phyloP scores from a whole-genome alignment of 2,113 vertebrate genomes.

The Loxodonta africana region DNA sequence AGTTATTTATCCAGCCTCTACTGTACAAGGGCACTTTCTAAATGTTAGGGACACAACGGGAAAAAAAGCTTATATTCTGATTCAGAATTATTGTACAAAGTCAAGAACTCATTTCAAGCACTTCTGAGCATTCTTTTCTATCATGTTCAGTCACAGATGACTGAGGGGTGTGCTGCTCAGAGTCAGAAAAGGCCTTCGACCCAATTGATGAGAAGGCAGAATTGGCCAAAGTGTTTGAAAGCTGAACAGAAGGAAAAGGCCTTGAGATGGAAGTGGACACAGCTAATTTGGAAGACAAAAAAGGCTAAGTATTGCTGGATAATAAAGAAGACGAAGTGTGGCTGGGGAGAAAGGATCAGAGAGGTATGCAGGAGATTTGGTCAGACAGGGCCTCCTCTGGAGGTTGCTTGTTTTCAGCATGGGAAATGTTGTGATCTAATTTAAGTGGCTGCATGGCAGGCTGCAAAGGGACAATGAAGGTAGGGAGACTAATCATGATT shows the following conservation, averaged over 20 bases:
- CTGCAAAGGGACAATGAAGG: background rate
- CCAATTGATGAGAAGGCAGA: background rate
- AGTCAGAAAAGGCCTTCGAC: background rate
- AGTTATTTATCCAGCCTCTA: slow-evolving; percentile 7
- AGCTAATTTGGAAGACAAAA: background rate
- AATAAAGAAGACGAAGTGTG: background rate
- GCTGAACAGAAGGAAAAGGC: background rate
- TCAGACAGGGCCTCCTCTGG: background rate
- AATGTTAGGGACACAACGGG: background rate
- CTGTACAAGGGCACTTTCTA: background rate
- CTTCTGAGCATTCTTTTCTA: background rate
- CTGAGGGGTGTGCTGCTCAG: background rate
- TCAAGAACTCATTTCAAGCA: background rate
- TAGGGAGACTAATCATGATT: background rate
- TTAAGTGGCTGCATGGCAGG: background rate
- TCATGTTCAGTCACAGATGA: background rate
- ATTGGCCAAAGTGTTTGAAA: background rate
- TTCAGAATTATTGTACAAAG: background rate
- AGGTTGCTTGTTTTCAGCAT: slow-evolving; percentile 34
- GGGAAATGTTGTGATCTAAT: background rate
- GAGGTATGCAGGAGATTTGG: background rate
- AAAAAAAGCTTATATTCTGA: background rate
- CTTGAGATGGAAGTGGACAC: background rate
- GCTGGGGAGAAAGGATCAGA: background rate
- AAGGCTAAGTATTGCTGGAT: background rate